Evolutionary conservation across 2,113 vertebrate genomes (phyloP), one percentile per base, ranked within the genome.

Genomic region (Arvicanthis niloticus): DNA sequence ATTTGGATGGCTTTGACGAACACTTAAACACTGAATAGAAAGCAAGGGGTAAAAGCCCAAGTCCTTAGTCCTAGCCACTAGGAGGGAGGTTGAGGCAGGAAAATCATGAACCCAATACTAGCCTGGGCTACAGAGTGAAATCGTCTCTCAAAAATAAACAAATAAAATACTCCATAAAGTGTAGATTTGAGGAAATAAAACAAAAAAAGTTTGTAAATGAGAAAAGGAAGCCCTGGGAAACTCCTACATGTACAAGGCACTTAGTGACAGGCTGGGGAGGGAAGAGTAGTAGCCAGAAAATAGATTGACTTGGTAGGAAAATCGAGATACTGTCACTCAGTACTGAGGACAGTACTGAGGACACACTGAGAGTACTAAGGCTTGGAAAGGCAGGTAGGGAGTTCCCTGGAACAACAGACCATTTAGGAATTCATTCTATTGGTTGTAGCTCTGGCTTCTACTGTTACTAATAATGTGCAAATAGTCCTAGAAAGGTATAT

Each of bases 391-490:
- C n/a, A 86, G 31, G 31, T 51, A 37, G 16, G 73, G 48, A 90
- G 78, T 84, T 56, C 6, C 78, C 29, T 90, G 87, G 88, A 93
- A 93, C 56, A 68, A 16, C 42, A 87, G 78, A 40, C 60, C 73
- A 67, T 29, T 51, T 68, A 58, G 9, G 37, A 40, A 82, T 51
- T 86, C 78, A 77, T 89, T 91, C 86, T 90, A 13, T 77, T 84
- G 29, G 53, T 76, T 89, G 76, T 58, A 62, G 34, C 60, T 67
- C 89, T 88, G 70, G 13, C 81, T 62, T 92, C 34, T 96, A 70
- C 80, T 68, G 31, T 45, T 67, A 34, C 48, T 34, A 48, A 42
- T 10, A 62, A 17, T n/a, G 42, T 34, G 65, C 56, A 96, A 78
- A 67, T 67, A 88, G 56, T 81, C 45, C 37, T 72, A 40, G 68